phyloP scores from a whole-genome alignment of 1,140 invertebrate genomes.

The Spodoptera frugiperda region DNA sequence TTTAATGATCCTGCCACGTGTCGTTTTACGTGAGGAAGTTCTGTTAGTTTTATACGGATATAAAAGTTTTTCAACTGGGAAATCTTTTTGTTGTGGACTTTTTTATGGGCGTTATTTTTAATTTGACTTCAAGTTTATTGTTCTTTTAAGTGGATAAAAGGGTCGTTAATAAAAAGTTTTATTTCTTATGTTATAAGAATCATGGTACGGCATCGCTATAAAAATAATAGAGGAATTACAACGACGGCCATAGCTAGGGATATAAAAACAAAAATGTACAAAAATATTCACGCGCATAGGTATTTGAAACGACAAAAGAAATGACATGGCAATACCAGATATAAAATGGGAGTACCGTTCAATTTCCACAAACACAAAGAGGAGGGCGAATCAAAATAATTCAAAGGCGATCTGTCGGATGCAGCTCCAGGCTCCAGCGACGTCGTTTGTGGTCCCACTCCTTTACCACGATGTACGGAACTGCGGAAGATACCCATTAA shows the following conservation, averaged over 20 bases:
- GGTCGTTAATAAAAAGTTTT: conserved; percentile 10
- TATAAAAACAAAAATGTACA: not conserved
- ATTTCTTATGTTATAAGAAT: conserved; percentile 7
- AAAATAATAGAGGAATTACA: not conserved
- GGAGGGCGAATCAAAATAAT: conserved; percentile 49
- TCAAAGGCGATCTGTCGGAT: conserved; percentile 50
- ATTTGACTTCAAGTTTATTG: conserved; percentile 34
- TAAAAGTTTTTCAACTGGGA: conserved; percentile 37
- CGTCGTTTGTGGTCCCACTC: conserved; percentile 44
- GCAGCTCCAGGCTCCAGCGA: conserved; percentile 41
- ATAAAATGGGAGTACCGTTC: conserved; percentile 36
- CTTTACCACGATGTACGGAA: conserved; percentile 14
- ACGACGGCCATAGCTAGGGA: not conserved
- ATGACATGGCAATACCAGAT: conserved; percentile 37
- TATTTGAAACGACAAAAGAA: conserved; percentile 38
- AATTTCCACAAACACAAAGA: conserved; percentile 42
- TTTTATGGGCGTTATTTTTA: conserved; percentile 22
- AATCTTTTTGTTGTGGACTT: conserved; percentile 40
- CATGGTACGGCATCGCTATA: not conserved
- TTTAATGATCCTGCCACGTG: conserved; percentile 45
- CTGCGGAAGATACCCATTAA: not conserved
- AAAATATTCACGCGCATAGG: conserved; percentile 35
- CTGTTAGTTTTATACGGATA: conserved; percentile 42
- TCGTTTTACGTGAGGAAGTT: conserved; percentile 44
- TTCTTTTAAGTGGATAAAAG: conserved; percentile 22